Percentiles rank a stretch among this genome's conserved stretches.
Conservation (phyloP, 2,797 vertebrate genomes). For the Anguilla megastoma region DNA sequence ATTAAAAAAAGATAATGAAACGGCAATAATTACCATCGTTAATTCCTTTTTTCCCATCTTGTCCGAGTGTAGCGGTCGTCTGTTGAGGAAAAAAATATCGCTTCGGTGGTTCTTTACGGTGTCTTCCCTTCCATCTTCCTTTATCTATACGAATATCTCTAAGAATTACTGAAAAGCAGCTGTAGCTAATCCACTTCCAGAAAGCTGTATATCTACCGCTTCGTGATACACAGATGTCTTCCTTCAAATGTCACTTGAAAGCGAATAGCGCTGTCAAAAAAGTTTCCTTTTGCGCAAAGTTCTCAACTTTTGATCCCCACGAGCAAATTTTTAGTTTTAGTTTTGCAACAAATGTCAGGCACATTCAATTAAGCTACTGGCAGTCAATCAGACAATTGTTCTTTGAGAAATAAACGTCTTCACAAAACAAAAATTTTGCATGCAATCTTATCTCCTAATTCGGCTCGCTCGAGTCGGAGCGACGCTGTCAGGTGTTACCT, state of each 20-base stretch:
- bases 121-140: conserved; percentile 55
- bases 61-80: not conserved
- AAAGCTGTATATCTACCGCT: conserved; percentile 31
- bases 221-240: conserved; percentile 34
- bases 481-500: not conserved
- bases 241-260: not conserved
- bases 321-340: not conserved
- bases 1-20: not conserved
- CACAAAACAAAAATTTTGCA: not conserved
- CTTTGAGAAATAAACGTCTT: not conserved
- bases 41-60: conserved; percentile 66
- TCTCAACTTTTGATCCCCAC: not conserved
- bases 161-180: conserved; percentile 26
- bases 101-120: conserved; percentile 39
- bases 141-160: not conserved
- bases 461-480: not conserved
- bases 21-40: conserved; percentile 61
- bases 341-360: too few relatives aligned
- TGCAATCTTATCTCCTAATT: not conserved
- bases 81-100: conserved; percentile 24
- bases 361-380: not conserved
- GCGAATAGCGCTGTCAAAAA: not conserved
- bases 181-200: conserved; percentile 19
- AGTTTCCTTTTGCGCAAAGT: not conserved
- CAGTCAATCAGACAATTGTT: not conserved